Base-by-base conservation (phyloP, 2,113 vertebrate genomes). In the Odocoileus hemionus region DNA sequence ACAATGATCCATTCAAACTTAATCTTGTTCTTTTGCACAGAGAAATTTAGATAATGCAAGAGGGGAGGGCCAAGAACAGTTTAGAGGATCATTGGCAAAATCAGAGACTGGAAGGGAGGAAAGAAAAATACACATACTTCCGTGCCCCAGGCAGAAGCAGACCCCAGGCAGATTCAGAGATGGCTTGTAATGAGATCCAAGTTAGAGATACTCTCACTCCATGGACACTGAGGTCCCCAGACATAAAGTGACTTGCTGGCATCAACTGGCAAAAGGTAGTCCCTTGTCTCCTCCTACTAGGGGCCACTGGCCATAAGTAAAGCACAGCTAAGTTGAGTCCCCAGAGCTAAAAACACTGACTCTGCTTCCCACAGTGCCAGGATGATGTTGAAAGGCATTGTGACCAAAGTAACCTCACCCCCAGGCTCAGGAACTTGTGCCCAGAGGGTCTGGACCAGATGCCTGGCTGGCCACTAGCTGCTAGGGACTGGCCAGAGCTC, bases 1-100 rank as follows among this genome's bases (percentile, higher is more conserved):
- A 97, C 95, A 98, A 98, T 91, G 70, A 93, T 74, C 83, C 61
- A 87, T 95, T 98, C 89, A 95, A 52, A 94, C 30, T 52, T 92
- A 96, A 95, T 90, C 80, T 90, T 70, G 14, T 89, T 87, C 76
- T 95, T 95, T 83, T 89, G 50, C 82, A 67, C 47, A 89, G 60
- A 96, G 88, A 89, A 96, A 86, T 95, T 16, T 94, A 52, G 58
- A n/a, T 60, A 95, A 58, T 7, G 95, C 19, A 78, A 92, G 57
- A 96, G 3, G 23, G 17, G 23, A 45, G 21, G 67, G 67, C 67
- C 86, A 89, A 78, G 23, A 95, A 58, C 0, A 80, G 23, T 52
- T 86, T 60, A 57, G 15, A 95, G 50, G 43, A 96, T 91, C 14
- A 93, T 55, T 55, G 26, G 3, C 36, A 90, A 60, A 78, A 60